Evolutionary conservation across 2,113 vertebrate species (phyloP).

Genomic region (Psittacula cyanocephala): DNA sequence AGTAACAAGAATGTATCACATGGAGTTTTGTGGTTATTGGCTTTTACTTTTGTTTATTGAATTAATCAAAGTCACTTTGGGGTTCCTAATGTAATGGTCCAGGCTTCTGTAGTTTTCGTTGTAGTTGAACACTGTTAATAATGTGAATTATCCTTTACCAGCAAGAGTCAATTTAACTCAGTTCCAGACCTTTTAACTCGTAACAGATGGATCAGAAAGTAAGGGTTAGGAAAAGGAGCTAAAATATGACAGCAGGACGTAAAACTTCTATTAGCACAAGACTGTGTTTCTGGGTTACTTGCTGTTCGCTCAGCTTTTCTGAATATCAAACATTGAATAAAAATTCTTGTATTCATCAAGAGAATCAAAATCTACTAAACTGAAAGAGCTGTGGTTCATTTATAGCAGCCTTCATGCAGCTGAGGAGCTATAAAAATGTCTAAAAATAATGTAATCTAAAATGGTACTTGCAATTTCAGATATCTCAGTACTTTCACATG

Average conservation of each 20-base stretch:
- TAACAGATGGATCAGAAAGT: constrained; percentile 40
- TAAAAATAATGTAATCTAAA: neutral
- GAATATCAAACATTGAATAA: neutral
- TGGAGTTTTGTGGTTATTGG: neutral
- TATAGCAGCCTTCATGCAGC: neutral
- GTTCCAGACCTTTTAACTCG: constrained; percentile 29
- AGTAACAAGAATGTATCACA: neutral
- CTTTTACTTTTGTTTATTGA: constrained; percentile 9
- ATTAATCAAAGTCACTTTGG: neutral
- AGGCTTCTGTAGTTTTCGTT: constrained; percentile 4
- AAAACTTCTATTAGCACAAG: neutral
- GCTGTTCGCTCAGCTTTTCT: neutral
- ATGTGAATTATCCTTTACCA: constrained; percentile 13
- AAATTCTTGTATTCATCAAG: neutral
- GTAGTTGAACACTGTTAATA: neutral
- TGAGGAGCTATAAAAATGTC: neutral
- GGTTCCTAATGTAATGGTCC: neutral
- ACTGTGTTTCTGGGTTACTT: neutral
- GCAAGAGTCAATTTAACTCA: neutral
- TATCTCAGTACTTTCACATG: neutral
- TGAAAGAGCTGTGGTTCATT: neutral
- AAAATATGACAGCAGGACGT: neutral
- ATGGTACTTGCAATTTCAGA: neutral
- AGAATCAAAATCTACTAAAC: neutral
- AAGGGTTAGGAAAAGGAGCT: constrained; percentile 3